These are phyloP conservation scores for Eptatretus atami DNA, from an alignment of 2,797 vertebrate species.

Conservation along the genomic window DNA sequence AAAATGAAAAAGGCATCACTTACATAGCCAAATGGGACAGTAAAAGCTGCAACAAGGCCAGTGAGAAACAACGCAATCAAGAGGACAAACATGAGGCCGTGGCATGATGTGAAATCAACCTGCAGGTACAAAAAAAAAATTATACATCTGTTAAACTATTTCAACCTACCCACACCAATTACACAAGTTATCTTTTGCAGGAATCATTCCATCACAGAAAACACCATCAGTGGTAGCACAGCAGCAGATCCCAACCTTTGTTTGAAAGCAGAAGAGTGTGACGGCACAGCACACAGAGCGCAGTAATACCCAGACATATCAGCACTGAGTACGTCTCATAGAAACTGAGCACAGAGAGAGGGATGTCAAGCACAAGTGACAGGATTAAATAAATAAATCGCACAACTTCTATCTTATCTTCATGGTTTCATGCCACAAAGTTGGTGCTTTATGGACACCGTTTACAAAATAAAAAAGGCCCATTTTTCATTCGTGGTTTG, in stretches of 20 bases:
- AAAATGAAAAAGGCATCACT: conserved; percentile 11
- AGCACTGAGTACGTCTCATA: conserved; percentile 42
- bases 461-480: too few species aligned
- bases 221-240: too few species aligned
- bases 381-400: too few species aligned
- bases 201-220: too few species aligned
- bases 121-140: conserved; percentile 11
- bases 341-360: conserved; percentile 17
- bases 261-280: conserved; percentile 90
- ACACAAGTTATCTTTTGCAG: too few species aligned
- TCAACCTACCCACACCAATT: too few species aligned
- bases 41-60: conserved; percentile 36
- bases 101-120: conserved; percentile 85
- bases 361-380: too few species aligned
- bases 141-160: neutral
- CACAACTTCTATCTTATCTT: too few species aligned
- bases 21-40: conserved; percentile 62
- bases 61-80: conserved; percentile 40
- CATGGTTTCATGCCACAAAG: too few species aligned
- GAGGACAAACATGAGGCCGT: conserved; percentile 43
- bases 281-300: conserved; percentile 41
- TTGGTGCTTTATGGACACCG: too few species aligned
- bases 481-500: too few species aligned
- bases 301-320: conserved; percentile 46
- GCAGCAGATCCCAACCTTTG: conserved; percentile 27